Base-by-base conservation (phyloP, 2,797 vertebrate genomes). In the Myotis daubentonii region DNA sequence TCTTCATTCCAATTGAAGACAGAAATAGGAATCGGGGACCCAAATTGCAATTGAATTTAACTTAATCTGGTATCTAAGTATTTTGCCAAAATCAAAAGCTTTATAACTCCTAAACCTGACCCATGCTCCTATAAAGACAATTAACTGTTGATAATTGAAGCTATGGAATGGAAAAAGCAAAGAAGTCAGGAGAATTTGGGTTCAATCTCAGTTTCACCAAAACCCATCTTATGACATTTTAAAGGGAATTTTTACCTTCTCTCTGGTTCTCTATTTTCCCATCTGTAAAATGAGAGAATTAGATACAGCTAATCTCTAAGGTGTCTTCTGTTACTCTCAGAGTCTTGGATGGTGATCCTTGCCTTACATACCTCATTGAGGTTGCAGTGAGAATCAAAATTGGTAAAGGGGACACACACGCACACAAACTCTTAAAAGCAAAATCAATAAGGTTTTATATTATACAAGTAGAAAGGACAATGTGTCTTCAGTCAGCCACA, bases 11-110 rank as follows among this genome's bases (percentile, higher is more conserved):
- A 36, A 66, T 5, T 0, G 3, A 90, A 38, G 57, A 44, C 0
- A 5, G 3, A 72, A 80, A 84, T 11, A 92, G 44, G 19, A 11
- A 44, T 23, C 47, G 22, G 11, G 20, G 19, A 25, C 38, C 38
- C 74, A 53, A 60, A 71, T 28, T 70, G 68, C 5, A 38, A 6
- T 68, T 92, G 38, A 66, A 72, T n/a, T 75, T 76, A 89, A 87
- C n/a, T 87, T 93, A 66, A 44, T n/a, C 38, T 92, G 47, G 71
- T 66, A 78, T 87, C 55, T 65, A 81, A 95, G 12, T 57, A 15
- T 10, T 66, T 74, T 79, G 11, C 49, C 60, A 89, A 72, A 57
- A 79, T 88, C 9, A 30, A 57, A 12, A n/a, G 9, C 30, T 60
- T 23, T 66, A 4, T 76, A 80, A 87, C 15, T 47, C 55, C 41